Evolutionary conservation across 1,140 invertebrate species (phyloP), one percentile per base, ranked within the genome.

Genomic region (Araneus ventricosus): DNA sequence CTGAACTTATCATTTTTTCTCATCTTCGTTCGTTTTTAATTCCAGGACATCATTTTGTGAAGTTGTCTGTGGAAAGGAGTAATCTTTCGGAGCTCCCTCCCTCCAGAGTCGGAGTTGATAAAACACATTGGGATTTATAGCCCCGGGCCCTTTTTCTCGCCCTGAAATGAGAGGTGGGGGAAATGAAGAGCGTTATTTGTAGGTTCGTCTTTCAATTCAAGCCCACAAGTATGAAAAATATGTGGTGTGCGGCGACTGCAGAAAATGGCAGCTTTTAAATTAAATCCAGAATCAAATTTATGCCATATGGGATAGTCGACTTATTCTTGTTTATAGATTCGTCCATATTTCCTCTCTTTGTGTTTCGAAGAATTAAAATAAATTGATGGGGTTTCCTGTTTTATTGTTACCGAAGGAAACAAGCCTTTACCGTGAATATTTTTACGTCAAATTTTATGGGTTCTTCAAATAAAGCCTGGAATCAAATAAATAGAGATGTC

Each of bases 11-110:
- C 89, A 90, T 82, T 90, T 90, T 84, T 84, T 90, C 89, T 61
- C 34, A 90, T 90, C 89, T 90, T 84, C 37, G 89, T 90, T 90
- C 89, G 89, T 90, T 90, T 90, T 90, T 82, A 90, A 90, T 90
- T 90, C 89, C 75, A 30, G 8, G 14, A 24, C 63, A 45, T 89
- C 88, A 79, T 89, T 89, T 70, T 89, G 39, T 52, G 80, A 45
- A 52, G 41, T 52, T n/a, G 67, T 75, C 57, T 90, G 79, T 84
- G 79, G 22, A 34, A 63, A 61, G 70, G 67, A 41, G 59, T 90
- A 90, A 90, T 90, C 88, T 90, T 90, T 90, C 80, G 17, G 30
- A 75, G 30, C 63, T 30, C 79, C 27, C 63, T 75, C 37, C 34
- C 34, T 88, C 10, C 45, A 70, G 37, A 70, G 20, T 88, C 45